Evolutionary conservation across 2,888 invertebrate species (phyloP), one percentile per base, ranked within the genome.

Genomic region (Tenthredo mesomela): DNA sequence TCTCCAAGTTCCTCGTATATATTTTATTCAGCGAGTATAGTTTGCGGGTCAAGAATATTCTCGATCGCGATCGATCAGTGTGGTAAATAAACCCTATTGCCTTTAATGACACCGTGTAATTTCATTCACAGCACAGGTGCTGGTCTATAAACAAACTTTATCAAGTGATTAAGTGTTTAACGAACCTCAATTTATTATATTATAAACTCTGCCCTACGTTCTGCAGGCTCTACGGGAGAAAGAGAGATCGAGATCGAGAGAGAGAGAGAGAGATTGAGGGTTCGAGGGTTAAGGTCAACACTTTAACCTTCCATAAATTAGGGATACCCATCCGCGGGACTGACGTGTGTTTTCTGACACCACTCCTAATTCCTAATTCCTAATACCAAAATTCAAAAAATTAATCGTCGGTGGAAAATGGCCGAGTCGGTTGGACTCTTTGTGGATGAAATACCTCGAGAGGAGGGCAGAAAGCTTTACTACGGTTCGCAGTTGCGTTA

Each of bases 161-260:
- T 80, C 47, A 61, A 80, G 61, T 88, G 89, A 91, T 92, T 91
- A 91, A 91, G 89, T 90, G 90, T 89, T 90, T 90, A 91, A 91
- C 91, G 91, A 91, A 91, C 89, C 91, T 88, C 89, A 89, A 91
- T 91, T 91, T 91, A 91, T 91, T 88, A 87, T 89, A 87, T 91
- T 92, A 90, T 89, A 90, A 91, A 90, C 89, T 89, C 88, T 18
- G 80, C 84, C 83, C 85, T 84, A 86, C 82, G 70, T 84, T 86
- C 82, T 61, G 77, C 85, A 82, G 67, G 33, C 78, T 84, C 61
- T 84, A n/a, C 9, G 40, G n/a, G 9, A 43, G 2, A 2, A 25
- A 78, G 33, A 21, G 40, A 25, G 29, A 50, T 25, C 47, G 15
- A 47, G 75, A 75, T 47, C 33, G 29, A 65, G 29, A 25, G 65